Base-by-base conservation (phyloP, 2,888 invertebrate species). In the Rhogogaster chlorosoma region DNA sequence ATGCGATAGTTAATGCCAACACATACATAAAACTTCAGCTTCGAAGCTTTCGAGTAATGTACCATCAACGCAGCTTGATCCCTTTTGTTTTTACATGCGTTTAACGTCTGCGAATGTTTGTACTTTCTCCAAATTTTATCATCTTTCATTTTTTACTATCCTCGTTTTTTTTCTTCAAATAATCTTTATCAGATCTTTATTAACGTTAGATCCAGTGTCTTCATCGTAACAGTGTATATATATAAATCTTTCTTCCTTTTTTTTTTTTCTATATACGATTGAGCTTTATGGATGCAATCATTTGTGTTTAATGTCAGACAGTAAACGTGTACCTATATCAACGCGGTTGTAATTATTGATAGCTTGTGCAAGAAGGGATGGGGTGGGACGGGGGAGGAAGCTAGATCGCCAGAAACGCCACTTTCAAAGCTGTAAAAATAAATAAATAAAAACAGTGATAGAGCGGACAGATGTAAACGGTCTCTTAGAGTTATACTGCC, bases 1-100 rank as follows among this genome's bases (percentile, higher is more conserved):
- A 85, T 83, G 42, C 53, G 85, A 83, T 85, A 83, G 82, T 85
- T 85, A 85, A 85, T 85, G 85, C 67, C 71, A 70, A 49, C 70
- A 70, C 64, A 64, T 71, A 77, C 82, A 67, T 64, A 83, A 53
- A 67, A 61, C 67, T 45, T 38, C 26, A 75, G 57, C 42, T 67
- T 84, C 29, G 53, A 53, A 77, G 77, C 77, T 53, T 53, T 77
- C 53, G 29, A 77, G 77, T 32, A 77, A 53, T 77, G 77, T 77
- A 36, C 29, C 7, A 67, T 67, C 67, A 73, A 73, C 73, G 73
- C 42, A 73, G 38, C 45, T 42, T 15, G 26, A 73, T 38, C n/a
- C 73, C 12, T 38, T 73, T 73, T 42, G 73, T 73, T 73, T 73
- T 42, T 42, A 73, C 22, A 73, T 38, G 32, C n/a, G 18, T 73